Evolutionary conservation across 1,140 invertebrate genomes (phyloP).

Genomic region (Drosophila arizonae): DNA sequence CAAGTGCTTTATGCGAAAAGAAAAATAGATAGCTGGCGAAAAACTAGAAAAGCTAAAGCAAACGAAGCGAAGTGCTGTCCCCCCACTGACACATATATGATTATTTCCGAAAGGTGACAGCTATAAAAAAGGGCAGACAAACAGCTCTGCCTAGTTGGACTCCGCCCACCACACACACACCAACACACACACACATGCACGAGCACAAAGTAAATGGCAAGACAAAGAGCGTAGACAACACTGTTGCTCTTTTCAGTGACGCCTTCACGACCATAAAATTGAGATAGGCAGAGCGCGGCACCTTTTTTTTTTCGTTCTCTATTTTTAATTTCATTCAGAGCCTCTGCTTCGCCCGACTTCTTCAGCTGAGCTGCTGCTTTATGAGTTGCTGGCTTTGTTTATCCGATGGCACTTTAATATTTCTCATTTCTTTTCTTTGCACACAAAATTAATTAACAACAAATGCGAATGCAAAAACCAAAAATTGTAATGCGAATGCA

Average conservation of each 20-base stretch:
- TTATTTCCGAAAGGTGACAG: conserved; percentile 81
- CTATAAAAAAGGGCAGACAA: conserved; percentile 70
- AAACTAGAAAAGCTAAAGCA: conserved; percentile 78
- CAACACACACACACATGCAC: neutral
- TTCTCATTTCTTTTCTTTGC: conserved; percentile 19
- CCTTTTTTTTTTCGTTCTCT: conserved; percentile 24
- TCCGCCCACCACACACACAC: neutral
- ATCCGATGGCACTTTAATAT: conserved; percentile 41
- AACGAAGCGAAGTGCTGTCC: conserved; percentile 74
- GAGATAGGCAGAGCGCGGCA: conserved; percentile 41
- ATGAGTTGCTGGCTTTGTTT: conserved; percentile 30
- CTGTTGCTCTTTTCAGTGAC: conserved; percentile 73
- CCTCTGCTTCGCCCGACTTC: neutral
- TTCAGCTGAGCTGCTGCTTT: conserved; percentile 11
- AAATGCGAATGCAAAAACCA: conserved; percentile 50
- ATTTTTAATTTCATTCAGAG: conserved; percentile 67
- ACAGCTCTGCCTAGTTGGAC: conserved; percentile 16
- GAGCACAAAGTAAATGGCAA: conserved; percentile 51
- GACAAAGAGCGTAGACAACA: conserved; percentile 66
- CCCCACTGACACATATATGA: conserved; percentile 77
- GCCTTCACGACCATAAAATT: conserved; percentile 35
- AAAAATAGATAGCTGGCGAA: conserved; percentile 77
- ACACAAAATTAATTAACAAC: conserved; percentile 76
- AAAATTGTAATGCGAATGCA: conserved; percentile 45
- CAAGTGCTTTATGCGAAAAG: conserved; percentile 72